A percentile compares a stretch with the other conserved stretches of the same genome.
Conservation (phyloP, 1,140 invertebrate genomes). For the Phymastichus coffea region DNA sequence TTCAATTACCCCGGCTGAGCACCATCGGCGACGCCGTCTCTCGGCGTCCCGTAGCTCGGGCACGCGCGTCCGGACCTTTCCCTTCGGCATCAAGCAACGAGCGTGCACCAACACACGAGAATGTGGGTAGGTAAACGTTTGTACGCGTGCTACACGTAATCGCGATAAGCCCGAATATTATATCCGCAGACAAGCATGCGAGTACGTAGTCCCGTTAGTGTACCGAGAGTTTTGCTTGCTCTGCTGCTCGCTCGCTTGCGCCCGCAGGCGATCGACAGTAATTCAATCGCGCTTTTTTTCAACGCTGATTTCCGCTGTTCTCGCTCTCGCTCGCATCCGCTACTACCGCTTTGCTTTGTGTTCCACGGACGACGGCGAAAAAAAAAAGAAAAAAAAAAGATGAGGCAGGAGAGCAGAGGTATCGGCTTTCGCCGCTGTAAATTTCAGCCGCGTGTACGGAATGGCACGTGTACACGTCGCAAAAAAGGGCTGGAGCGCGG, state of each 20-base stretch:
- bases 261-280: slow-evolving; percentile 21
- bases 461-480: neutral
- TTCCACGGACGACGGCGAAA: neutral
- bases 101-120: neutral
- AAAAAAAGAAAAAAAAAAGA: neutral
- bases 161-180: neutral
- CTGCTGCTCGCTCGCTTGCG: neutral
- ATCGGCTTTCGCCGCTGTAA: neutral
- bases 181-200: neutral
- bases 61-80: too few relatives aligned
- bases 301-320: slow-evolving; percentile 15
- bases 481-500: neutral
- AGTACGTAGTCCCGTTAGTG: neutral
- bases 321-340: slow-evolving; percentile 3
- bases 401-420: slow-evolving; percentile 7
- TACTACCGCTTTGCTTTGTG: slow-evolving; percentile 5
- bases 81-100: too few relatives aligned
- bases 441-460: neutral
- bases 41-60: too few relatives aligned
- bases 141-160: neutral
- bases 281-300: slow-evolving; percentile 26
- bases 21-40: too few relatives aligned
- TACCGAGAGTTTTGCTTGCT: neutral
- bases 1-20: too few relatives aligned
- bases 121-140: neutral